Percentiles rank a stretch among this genome's conserved stretches.
Conservation (phyloP, 2,113 vertebrate species). For the Varanus salvator region DNA sequence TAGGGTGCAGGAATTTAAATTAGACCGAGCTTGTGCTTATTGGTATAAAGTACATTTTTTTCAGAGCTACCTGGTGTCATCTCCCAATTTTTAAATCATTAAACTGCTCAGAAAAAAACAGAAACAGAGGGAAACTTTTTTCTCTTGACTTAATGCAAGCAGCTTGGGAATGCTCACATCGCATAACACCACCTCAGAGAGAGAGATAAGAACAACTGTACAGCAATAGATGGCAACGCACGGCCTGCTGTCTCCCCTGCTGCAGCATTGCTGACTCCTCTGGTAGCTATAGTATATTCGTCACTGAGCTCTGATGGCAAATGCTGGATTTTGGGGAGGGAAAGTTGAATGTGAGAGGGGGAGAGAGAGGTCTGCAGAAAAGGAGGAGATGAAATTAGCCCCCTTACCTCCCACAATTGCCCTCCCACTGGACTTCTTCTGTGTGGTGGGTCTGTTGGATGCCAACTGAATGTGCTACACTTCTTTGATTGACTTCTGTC, state of each 20-base stretch:
- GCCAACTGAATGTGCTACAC: too few relatives aligned
- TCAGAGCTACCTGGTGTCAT: background rate
- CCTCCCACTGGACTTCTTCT: too few relatives aligned
- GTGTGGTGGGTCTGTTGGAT: too few relatives aligned
- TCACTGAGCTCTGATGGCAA: too few relatives aligned
- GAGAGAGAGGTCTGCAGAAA: too few relatives aligned
- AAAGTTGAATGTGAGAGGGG: too few relatives aligned
- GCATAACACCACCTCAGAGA: background rate
- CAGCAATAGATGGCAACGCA: too few relatives aligned
- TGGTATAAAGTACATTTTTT: background rate
- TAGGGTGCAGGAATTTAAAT: slow-evolving; percentile 34
- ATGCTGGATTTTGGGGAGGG: too few relatives aligned
- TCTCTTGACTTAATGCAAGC: background rate
- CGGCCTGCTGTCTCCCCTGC: background rate
- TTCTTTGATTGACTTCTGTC: too few relatives aligned
- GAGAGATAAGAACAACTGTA: rapidly evolving
- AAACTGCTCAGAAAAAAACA: background rate
- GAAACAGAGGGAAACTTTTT: background rate
- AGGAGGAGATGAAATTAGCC: too few relatives aligned
- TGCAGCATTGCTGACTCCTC: rapidly evolving
- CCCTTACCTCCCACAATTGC: too few relatives aligned
- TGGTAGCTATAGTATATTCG: too few relatives aligned
- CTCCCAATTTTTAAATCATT: background rate
- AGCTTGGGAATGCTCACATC: background rate
- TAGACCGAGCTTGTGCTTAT: slow-evolving; percentile 17